Percentiles rank a stretch among this genome's conserved stretches.
Evolutionary conservation across 2,113 vertebrate genomes (phyloP).

Genomic region (Colinus virginianus): DNA sequence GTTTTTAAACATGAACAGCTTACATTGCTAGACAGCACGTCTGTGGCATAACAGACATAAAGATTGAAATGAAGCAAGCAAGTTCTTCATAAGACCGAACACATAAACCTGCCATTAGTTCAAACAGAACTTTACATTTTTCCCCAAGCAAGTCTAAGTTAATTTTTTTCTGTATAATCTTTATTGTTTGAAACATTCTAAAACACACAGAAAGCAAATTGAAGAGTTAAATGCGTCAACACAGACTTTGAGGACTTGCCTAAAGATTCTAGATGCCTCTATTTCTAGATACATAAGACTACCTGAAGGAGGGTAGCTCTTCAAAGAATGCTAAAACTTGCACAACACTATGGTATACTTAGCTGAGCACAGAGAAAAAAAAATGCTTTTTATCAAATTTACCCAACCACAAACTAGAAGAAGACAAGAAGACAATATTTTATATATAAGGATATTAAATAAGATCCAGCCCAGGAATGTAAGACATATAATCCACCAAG

Average conservation of each 20-base stretch:
- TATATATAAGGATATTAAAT: background rate
- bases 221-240: background rate
- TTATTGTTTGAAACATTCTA: background rate
- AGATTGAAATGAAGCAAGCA: background rate
- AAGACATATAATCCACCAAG: background rate
- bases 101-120: background rate
- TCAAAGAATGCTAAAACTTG: background rate
- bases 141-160: background rate
- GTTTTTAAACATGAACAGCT: constrained; percentile 42
- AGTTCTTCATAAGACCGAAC: background rate
- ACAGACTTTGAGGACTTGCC: background rate
- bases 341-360: background rate
- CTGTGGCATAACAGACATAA: background rate
- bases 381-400: background rate
- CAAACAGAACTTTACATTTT: background rate
- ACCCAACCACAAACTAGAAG: background rate
- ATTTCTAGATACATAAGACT: background rate
- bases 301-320: background rate
- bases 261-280: background rate
- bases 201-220: background rate
- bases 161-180: background rate
- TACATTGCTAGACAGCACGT: background rate
- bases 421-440: background rate
- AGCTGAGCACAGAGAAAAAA: background rate
- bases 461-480: background rate